Evolutionary conservation across 2,113 vertebrate genomes (phyloP).

Genomic region (Furnarius figulus): DNA sequence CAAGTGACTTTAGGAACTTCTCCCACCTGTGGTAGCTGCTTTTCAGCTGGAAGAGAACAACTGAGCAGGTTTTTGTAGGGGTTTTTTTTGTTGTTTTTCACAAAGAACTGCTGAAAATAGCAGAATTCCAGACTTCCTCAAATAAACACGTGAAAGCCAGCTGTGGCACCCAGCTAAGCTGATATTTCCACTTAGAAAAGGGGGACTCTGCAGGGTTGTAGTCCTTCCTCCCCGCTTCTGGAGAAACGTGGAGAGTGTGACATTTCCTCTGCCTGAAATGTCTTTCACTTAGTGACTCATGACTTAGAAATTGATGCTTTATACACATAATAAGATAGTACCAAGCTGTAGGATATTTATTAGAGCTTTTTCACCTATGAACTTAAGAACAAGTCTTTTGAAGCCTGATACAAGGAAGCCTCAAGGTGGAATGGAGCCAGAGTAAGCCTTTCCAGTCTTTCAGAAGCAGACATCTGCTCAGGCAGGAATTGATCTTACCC

Average conservation of each 20-base stretch:
- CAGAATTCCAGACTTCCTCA: conserved; percentile 14
- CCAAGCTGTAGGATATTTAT: background rate
- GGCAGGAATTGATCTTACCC: background rate
- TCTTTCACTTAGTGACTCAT: background rate
- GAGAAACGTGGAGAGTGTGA: background rate
- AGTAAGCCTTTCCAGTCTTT: background rate
- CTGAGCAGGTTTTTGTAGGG: background rate
- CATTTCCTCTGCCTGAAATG: background rate
- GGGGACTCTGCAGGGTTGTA: background rate
- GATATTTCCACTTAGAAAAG: background rate
- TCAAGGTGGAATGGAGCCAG: background rate
- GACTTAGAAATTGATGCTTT: background rate
- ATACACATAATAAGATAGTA: background rate
- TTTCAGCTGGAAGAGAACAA: background rate
- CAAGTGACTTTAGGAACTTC: background rate
- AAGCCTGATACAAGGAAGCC: background rate
- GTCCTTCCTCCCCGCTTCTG: background rate
- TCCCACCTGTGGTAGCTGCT: background rate
- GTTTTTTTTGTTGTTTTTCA: background rate
- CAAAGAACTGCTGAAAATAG: conserved; percentile 11
- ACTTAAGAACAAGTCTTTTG: background rate
- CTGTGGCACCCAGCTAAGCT: background rate
- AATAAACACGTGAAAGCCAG: background rate
- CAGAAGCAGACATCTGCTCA: background rate
- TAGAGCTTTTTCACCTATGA: background rate